phyloP scores from a whole-genome alignment of 2,797 vertebrate genomes.

The Dermochelys coriacea region DNA sequence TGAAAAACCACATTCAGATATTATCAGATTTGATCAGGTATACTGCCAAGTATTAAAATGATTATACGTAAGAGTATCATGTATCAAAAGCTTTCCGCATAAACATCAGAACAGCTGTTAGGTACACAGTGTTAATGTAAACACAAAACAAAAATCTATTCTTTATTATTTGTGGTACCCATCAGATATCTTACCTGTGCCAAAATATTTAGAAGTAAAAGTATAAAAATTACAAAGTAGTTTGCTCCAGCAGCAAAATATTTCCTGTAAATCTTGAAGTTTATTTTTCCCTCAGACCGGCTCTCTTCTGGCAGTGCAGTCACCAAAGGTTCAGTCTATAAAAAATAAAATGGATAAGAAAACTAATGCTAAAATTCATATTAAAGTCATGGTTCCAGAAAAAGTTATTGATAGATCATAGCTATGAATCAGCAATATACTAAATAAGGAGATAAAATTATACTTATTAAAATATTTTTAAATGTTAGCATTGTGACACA shows the following conservation, averaged over 20 bases:
- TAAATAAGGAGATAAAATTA: conserved; percentile 30
- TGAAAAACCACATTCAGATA: not conserved
- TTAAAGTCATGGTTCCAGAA: not conserved
- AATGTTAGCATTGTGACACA: accelerated
- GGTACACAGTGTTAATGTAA: not conserved
- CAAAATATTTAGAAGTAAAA: conserved; percentile 84
- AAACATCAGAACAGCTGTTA: not conserved
- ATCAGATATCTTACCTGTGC: conserved; percentile 84
- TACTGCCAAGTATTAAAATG: not conserved
- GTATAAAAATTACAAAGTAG: conserved; percentile 78
- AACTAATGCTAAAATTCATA: not conserved
- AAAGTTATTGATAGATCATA: not conserved
- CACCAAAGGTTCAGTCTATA: conserved; percentile 83
- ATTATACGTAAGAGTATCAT: not conserved
- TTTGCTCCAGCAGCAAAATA: conserved; percentile 89
- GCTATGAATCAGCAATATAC: conserved; percentile 24
- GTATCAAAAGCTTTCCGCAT: not conserved
- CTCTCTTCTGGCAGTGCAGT: conserved; percentile 84
- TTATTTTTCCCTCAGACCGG: conserved; percentile 88
- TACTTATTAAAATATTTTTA: not conserved
- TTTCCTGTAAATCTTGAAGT: conserved; percentile 85
- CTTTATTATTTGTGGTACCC: not conserved
- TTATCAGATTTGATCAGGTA: not conserved
- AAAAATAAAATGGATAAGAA: not conserved
- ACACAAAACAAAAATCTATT: not conserved